Base-by-base conservation (phyloP, 2,888 invertebrate species). In the Morpho achilles region DNA sequence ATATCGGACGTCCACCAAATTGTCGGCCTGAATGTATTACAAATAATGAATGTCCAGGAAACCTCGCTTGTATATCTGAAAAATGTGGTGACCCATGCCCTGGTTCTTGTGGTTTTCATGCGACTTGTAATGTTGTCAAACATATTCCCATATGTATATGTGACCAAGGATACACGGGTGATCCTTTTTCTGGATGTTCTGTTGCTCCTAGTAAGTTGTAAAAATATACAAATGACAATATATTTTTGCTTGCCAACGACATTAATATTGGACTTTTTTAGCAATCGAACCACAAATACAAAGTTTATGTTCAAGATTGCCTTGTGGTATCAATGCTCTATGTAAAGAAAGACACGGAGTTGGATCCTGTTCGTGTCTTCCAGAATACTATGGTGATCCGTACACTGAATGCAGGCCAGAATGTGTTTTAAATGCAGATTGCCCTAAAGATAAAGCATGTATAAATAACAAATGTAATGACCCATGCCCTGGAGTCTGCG, bases 361-460 rank as follows among this genome's bases (percentile, higher is more conserved):
- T 58, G 96, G 96, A 50, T 95, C 96, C 63, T 97, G 97, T 80
- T 92, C 93, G 64, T 97, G 97, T 84, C 87, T 96, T 65, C 92
- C 94, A 59, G 96, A 96, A 72, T 97, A 96, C 80, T 95, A 94
- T 72, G 97, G 97, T 54, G 96, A 97, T 87, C 97, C 97, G 2
- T 96, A 97, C 73, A 89, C 94, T 48, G 95, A 95, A 74, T 97
- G 97, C 80, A 92, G 96, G 75, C 97, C 97, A 39, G 96, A 97
- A 91, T 97, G 97, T 79, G 94, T 96, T n/a, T 92, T 95, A 69
- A 97, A 97, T 79, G 94, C 95, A 7, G 97, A 97, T 73, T 97
- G 97, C 82, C 91, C 94, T 7, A 92, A 92, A 73, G 92, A 93
- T 67, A 94, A 93, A 82, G 94, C 96, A 39, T 97, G 97, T 75